Conservation (phyloP, 2,888 invertebrate genomes). For the Coelopa pilipes region DNA sequence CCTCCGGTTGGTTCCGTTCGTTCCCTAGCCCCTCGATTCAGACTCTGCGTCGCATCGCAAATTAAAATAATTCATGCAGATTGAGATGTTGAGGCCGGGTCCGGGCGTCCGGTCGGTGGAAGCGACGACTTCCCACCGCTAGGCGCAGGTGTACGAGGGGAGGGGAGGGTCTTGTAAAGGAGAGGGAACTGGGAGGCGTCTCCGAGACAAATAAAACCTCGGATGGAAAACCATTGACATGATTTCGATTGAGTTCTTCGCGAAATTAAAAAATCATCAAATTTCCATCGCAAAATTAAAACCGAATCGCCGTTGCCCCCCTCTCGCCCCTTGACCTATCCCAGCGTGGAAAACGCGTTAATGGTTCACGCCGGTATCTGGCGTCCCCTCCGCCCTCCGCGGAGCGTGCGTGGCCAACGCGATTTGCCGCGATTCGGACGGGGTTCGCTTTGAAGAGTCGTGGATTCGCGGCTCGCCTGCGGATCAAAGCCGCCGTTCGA, state of each 20-base stretch:
- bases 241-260: no score
- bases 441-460: neutral
- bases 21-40: no score
- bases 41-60: neutral
- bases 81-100: neutral
- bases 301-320: neutral
- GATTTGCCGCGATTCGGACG: neutral
- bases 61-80: slow-evolving; percentile 20
- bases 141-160: neutral
- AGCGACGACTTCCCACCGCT: no score
- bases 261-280: neutral
- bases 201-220: neutral
- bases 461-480: neutral
- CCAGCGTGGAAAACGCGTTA: neutral
- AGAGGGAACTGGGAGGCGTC: neutral
- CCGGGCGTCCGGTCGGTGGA: no score
- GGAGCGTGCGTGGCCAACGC: slow-evolving; percentile 19
- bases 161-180: neutral
- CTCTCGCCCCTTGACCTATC: neutral
- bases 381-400: neutral
- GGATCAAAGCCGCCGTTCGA: slow-evolving; percentile 13
- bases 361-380: neutral
- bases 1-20: neutral
- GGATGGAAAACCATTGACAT: neutral
- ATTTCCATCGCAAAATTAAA: neutral